phyloP scores from a whole-genome alignment of 2,797 vertebrate species.

The Limnodromus scolopaceus region DNA sequence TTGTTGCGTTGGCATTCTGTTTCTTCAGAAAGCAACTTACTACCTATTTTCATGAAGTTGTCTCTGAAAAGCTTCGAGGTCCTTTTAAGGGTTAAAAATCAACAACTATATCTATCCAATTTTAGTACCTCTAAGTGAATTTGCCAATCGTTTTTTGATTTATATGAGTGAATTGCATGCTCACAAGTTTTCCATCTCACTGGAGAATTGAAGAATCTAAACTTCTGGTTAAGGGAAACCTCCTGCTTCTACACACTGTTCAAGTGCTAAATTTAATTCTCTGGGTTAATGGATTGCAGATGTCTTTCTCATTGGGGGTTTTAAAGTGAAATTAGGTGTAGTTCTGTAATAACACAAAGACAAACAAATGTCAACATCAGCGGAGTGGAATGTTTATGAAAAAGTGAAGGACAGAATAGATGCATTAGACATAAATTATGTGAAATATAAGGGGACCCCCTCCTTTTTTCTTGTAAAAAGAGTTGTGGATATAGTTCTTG shows the following conservation, averaged over 20 bases:
- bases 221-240: slow-evolving; percentile 68
- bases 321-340: slow-evolving; percentile 70
- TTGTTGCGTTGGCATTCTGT: not conserved
- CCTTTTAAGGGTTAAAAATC: slow-evolving; percentile 16
- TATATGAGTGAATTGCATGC: slow-evolving; percentile 42
- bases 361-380: slow-evolving; percentile 69
- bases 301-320: slow-evolving; percentile 65
- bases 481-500: not conserved
- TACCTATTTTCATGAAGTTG: not conserved
- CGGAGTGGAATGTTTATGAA: slow-evolving; percentile 51
- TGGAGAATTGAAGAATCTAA: slow-evolving; percentile 72
- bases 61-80: not conserved
- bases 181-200: slow-evolving; percentile 63
- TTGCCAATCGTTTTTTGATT: slow-evolving; percentile 45
- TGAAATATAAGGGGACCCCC: not conserved
- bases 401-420: slow-evolving; percentile 35
- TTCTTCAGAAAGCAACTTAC: not conserved
- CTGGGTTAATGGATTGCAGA: slow-evolving; percentile 70
- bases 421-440: not conserved
- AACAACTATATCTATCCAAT: not conserved
- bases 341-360: slow-evolving; percentile 61
- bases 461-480: not conserved
- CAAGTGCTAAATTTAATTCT: slow-evolving; percentile 74
- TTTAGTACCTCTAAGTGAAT: slow-evolving; percentile 33
- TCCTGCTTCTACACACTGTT: slow-evolving; percentile 57